Conservation (phyloP, 1,140 invertebrate genomes). For the Drosophila sechellia region DNA sequence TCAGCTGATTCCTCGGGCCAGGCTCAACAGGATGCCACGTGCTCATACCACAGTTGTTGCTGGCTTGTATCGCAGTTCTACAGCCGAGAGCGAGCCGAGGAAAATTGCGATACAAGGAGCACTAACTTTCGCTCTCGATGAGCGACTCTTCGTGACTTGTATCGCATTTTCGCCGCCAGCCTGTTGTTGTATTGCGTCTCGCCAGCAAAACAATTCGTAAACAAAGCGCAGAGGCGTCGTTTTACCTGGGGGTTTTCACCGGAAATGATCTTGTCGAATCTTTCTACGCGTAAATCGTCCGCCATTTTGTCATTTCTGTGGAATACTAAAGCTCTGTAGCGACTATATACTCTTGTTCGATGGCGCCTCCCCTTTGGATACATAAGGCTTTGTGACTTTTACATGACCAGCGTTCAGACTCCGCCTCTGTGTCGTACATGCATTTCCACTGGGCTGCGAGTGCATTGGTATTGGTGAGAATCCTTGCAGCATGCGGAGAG, state of each 20-base stretch:
- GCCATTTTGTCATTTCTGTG: constrained; percentile 64
- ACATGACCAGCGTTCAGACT: constrained; percentile 57
- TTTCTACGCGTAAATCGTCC: constrained; percentile 2
- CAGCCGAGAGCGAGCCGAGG: constrained; percentile 62
- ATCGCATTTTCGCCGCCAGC: constrained; percentile 58
- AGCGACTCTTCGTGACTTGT: constrained; percentile 55
- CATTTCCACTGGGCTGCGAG: constrained; percentile 47
- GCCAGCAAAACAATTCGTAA: constrained; percentile 75
- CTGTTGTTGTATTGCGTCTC: constrained; percentile 59
- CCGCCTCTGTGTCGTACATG: constrained; percentile 74
- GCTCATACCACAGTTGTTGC: constrained; percentile 36
- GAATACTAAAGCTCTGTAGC: constrained; percentile 4
- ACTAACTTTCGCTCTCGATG: constrained; percentile 70
- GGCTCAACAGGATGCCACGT: constrained; percentile 67
- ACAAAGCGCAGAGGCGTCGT: constrained; percentile 75
- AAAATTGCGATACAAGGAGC: constrained; percentile 71
- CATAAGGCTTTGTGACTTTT: constrained; percentile 44
- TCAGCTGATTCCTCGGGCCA: constrained; percentile 45
- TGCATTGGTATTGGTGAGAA: constrained; percentile 63
- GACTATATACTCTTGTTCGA: constrained; percentile 22
- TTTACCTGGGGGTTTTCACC: constrained; percentile 18
- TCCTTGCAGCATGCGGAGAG: constrained; percentile 47
- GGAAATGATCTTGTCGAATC: constrained; percentile 13
- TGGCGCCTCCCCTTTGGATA: constrained; percentile 65
- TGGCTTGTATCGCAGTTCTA: constrained; percentile 73